Conservation (phyloP, 2,888 invertebrate species). For the Exocentrus adspersus region DNA sequence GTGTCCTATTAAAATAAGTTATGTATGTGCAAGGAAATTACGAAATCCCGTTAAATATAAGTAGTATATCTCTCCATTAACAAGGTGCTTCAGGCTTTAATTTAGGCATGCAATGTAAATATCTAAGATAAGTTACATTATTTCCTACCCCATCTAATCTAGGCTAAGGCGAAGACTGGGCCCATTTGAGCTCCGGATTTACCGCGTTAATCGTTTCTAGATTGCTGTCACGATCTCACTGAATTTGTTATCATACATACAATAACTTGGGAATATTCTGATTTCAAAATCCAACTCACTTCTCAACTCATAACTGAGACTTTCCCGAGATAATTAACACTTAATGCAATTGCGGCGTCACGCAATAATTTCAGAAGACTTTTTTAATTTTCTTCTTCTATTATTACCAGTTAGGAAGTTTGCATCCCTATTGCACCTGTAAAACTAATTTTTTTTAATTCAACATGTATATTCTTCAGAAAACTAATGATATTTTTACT, state of each 20-base stretch:
- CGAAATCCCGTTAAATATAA: constrained; percentile 53
- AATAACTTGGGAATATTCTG: constrained; percentile 28
- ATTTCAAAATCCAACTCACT: constrained; percentile 25
- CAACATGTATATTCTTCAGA: too few species aligned
- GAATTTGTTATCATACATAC: constrained; percentile 31
- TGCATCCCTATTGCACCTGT: too few species aligned
- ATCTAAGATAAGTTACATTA: constrained; percentile 57
- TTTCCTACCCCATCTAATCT: constrained; percentile 55
- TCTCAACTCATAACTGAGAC: constrained; percentile 23
- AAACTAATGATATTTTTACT: too few species aligned
- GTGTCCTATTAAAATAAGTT: constrained; percentile 52
- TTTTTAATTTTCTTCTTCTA: constrained; percentile 16
- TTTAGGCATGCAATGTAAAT: constrained; percentile 57
- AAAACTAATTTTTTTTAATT: too few species aligned
- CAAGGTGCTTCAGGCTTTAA: constrained; percentile 56
- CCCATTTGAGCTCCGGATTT: constrained; percentile 55
- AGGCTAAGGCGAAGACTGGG: constrained; percentile 52
- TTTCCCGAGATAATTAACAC: constrained; percentile 20
- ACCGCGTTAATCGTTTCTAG: constrained; percentile 55
- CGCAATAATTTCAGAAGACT: constrained; percentile 7
- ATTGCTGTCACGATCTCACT: constrained; percentile 52
- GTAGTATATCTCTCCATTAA: constrained; percentile 56
- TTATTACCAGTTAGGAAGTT: constrained; percentile 28
- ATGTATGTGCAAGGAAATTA: constrained; percentile 52
- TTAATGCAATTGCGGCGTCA: constrained; percentile 19